A percentile compares a stretch with the other conserved stretches of the same genome.
Evolutionary conservation across 2,888 invertebrate genomes (phyloP).

Genomic region (Neoaliturus tenellus): DNA sequence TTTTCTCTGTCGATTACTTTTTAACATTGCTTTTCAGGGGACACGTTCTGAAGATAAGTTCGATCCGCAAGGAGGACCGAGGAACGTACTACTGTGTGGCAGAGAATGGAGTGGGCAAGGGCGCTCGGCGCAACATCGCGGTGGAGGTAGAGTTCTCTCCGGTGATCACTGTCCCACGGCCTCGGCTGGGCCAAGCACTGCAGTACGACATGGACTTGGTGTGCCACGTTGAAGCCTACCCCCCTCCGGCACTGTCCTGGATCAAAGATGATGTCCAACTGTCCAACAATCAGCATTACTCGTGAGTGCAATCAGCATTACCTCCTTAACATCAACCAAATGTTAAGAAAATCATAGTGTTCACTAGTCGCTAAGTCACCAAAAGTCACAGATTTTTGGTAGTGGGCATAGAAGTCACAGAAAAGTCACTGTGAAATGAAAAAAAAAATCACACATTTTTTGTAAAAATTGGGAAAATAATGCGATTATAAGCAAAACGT

Average conservation of each 20-base stretch:
- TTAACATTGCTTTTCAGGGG: constrained; percentile 76
- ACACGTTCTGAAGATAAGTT: constrained; percentile 84
- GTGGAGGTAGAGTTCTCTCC: constrained; percentile 94
- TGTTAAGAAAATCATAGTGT: too few relatives aligned
- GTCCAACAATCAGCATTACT: constrained; percentile 93
- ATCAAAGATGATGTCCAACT: constrained; percentile 88
- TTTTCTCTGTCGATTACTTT: too few relatives aligned
- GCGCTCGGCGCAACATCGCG: constrained; percentile 90
- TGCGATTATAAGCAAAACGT: too few relatives aligned
- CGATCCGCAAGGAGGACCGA: constrained; percentile 90
- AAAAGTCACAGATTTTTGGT: too few relatives aligned
- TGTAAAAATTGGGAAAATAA: too few relatives aligned
- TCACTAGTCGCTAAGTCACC: too few relatives aligned
- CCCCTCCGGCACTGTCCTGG: constrained; percentile 95
- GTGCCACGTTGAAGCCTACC: constrained; percentile 96
- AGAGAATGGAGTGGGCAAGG: constrained; percentile 92
- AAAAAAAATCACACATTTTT: too few relatives aligned
- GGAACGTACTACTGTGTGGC: constrained; percentile 97
- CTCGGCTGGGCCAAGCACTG: constrained; percentile 89
- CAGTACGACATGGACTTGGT: constrained; percentile 97
- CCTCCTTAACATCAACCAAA: too few relatives aligned
- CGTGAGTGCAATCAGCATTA: constrained; percentile 73
- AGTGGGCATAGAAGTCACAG: too few relatives aligned
- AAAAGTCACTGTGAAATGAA: too few relatives aligned
- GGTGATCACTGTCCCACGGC: constrained; percentile 89